Conservation (phyloP, 2,888 invertebrate species). For the Chymomyza fuscimana region DNA sequence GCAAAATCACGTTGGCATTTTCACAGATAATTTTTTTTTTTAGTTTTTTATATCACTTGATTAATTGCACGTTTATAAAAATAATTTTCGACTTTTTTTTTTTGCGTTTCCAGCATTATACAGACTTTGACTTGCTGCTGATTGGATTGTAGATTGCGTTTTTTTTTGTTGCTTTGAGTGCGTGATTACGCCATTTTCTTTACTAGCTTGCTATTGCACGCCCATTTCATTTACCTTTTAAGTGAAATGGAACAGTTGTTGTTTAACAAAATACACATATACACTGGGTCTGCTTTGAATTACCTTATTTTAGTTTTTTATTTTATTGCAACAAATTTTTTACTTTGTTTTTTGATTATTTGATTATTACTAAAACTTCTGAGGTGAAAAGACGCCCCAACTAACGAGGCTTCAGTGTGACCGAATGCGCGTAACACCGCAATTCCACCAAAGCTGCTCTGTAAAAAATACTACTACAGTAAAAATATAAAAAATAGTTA, state of each 20-base stretch:
- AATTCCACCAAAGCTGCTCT: background rate
- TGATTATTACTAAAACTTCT: background rate
- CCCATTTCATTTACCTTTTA: conserved; percentile 68
- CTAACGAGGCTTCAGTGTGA: background rate
- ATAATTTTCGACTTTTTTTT: conserved; percentile 42
- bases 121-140: conserved; percentile 56
- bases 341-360: background rate
- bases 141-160: conserved; percentile 56
- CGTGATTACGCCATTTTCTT: conserved; percentile 74
- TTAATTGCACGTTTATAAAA: conserved; percentile 63
- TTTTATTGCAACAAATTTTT: background rate
- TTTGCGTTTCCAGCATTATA: conserved; percentile 39
- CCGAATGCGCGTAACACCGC: background rate
- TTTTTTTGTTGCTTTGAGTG: conserved; percentile 54
- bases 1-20: conserved; percentile 12
- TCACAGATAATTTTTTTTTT: conserved; percentile 7
- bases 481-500: background rate
- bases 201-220: conserved; percentile 54
- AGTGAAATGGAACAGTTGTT: conserved; percentile 35
- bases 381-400: background rate
- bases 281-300: conserved; percentile 28
- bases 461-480: background rate
- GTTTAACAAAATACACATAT: conserved; percentile 36
- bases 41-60: conserved; percentile 48
- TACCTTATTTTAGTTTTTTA: conserved; percentile 14